Evolutionary conservation across 2,113 vertebrate genomes (phyloP).

Genomic region (Grus americana): DNA sequence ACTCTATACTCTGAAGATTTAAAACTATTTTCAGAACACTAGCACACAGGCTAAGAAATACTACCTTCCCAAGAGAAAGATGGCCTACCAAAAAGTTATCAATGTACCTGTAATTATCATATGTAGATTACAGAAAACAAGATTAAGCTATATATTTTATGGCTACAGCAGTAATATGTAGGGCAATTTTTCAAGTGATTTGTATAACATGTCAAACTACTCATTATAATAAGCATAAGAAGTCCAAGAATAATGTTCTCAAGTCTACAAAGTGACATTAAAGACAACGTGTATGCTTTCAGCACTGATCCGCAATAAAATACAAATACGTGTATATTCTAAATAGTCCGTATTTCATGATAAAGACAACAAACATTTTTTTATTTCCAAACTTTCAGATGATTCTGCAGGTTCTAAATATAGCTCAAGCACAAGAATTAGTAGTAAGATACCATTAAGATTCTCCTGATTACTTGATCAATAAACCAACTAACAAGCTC

Average conservation of each 20-base stretch:
- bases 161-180: neutral
- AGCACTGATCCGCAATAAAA: neutral
- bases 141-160: constrained; percentile 1
- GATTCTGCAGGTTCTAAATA: neutral
- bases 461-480: neutral
- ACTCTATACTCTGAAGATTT: neutral
- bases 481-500: neutral
- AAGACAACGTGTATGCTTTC: neutral
- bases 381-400: neutral
- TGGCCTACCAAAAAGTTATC: neutral
- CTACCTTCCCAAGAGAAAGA: neutral
- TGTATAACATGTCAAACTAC: neutral
- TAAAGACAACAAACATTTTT: neutral
- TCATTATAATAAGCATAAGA: neutral
- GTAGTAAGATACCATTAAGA: neutral
- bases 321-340: neutral
- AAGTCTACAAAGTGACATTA: neutral
- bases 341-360: neutral
- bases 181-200: neutral
- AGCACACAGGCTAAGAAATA: neutral
- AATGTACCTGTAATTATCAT: constrained; percentile 25
- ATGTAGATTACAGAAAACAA: constrained; percentile 8
- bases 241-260: neutral
- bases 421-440: neutral
- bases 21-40: neutral